Base-by-base conservation (phyloP, 2,888 invertebrate genomes). In the Beris chalybata region DNA sequence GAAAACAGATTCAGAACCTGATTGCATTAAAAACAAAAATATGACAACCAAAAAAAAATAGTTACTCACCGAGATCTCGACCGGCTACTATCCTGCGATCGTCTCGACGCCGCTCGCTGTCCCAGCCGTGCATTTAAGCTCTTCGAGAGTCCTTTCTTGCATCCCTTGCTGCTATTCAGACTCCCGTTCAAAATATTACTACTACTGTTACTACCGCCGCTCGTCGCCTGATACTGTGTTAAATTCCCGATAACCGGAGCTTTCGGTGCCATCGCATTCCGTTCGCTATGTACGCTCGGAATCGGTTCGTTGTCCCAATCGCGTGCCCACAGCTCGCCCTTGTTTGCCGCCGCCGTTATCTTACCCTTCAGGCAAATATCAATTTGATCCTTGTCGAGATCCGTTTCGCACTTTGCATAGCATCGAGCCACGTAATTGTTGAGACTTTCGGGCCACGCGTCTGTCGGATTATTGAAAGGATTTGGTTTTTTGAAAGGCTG, bases 271-370 rank as follows among this genome's bases (percentile, higher is more conserved):
- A 77, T 72, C 71, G 83, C 86, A 80, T 88, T 87, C 45, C 90
- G 84, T 78, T 92, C 91, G 78, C 91, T 91, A 76, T 91, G 87
- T 64, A 92, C 90, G 79, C 89, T 92, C 50, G 97, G 97, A 72
- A 97, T 85, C 38, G 96, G 93, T 79, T 98, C 97, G 70, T 87
- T 88, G 74, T 91, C 90, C 99, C 99, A 99, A 82, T 98, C 93
- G 76, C 94, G 92, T 1, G 89, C 89, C 87, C 91, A 91, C 53
- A 95, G 85, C 71, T 92, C 91, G 70, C 93, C 93, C 74, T 91
- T 90, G 76, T 91, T 91, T 55, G 95, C 93, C 13, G 96, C 92
- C 66, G 91, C 89, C 63, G 94, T 95, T 70, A 98, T 91, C 82
- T 96, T 93, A 47, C 95, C 95, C 81, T 96, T 96, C 66, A 99